Evolutionary conservation across 2,888 invertebrate species (phyloP).

Genomic region (Stenodema calcarata): DNA sequence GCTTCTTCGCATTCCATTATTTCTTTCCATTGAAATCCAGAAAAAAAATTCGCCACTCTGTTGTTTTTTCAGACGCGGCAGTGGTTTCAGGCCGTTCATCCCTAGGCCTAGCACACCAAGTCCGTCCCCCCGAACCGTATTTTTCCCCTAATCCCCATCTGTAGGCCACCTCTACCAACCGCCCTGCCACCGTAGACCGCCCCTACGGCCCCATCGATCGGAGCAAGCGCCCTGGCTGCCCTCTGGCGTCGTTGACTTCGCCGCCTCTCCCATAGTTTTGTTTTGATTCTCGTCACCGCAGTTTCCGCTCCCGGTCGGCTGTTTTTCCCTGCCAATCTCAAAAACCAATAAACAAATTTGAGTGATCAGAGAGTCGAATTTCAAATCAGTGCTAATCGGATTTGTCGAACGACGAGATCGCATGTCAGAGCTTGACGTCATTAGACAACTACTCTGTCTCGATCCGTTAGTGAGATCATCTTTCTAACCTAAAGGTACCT

Average conservation of each 20-base stretch:
- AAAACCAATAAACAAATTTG: not conserved
- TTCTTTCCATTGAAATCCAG: too few relatives aligned
- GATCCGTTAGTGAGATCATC: not conserved
- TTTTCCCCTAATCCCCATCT: not conserved
- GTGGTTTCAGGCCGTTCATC: too few relatives aligned
- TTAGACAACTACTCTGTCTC: not conserved
- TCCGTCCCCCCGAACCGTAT: not conserved
- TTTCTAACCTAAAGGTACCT: not conserved
- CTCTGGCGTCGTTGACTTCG: constrained; percentile 27
- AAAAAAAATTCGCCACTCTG: too few relatives aligned
- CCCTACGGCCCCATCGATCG: not conserved
- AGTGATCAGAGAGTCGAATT: not conserved
- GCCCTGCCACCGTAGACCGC: not conserved
- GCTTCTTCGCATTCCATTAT: too few relatives aligned
- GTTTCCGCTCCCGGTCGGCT: not conserved
- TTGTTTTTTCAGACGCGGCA: too few relatives aligned
- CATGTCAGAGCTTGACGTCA: not conserved
- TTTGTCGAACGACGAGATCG: not conserved
- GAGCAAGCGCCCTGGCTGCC: not conserved
- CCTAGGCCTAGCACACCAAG: not conserved
- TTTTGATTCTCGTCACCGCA: constrained; percentile 42
- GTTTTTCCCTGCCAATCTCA: not conserved
- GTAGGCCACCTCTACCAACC: not conserved
- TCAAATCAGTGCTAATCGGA: not conserved
- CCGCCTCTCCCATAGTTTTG: constrained; percentile 37